phyloP scores from a whole-genome alignment of 2,113 vertebrate species.

The Sorex fumeus region DNA sequence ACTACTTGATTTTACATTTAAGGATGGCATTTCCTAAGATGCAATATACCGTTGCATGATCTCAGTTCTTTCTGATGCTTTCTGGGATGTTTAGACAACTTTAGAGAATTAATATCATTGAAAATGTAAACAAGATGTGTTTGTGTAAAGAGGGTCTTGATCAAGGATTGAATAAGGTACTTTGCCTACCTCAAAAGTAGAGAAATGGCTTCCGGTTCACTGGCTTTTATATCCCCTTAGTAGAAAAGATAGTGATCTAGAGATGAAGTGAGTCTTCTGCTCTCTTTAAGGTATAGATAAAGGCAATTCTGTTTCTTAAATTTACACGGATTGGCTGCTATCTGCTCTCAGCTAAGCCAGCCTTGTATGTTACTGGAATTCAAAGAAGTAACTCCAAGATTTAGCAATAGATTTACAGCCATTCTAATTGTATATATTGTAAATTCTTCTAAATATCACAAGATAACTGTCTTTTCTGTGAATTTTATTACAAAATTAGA shows the following conservation, averaged over 20 bases:
- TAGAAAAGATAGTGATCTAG: not conserved
- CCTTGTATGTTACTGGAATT: not conserved
- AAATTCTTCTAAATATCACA: not conserved
- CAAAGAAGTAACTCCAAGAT: conserved; percentile 25
- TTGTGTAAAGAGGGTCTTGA: not conserved
- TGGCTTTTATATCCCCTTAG: not conserved
- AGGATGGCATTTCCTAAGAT: conserved; percentile 18
- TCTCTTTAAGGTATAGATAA: not conserved
- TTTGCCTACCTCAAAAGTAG: not conserved
- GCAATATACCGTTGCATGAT: not conserved
- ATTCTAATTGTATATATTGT: conserved; percentile 14
- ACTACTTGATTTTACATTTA: conserved; percentile 11
- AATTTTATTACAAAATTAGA: conserved; percentile 52
- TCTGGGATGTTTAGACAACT: not conserved
- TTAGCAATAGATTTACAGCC: conserved; percentile 34
- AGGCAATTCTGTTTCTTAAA: conserved; percentile 16
- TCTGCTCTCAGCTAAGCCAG: not conserved
- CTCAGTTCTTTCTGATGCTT: not conserved
- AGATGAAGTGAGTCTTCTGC: not conserved
- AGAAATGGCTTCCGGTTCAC: not conserved
- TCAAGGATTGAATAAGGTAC: not conserved
- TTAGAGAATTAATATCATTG: not conserved
- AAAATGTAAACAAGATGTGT: not conserved
- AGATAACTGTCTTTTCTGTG: conserved; percentile 13
- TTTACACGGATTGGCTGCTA: not conserved